phyloP scores from a whole-genome alignment of 2,797 vertebrate species.

The Chelon auratus region DNA sequence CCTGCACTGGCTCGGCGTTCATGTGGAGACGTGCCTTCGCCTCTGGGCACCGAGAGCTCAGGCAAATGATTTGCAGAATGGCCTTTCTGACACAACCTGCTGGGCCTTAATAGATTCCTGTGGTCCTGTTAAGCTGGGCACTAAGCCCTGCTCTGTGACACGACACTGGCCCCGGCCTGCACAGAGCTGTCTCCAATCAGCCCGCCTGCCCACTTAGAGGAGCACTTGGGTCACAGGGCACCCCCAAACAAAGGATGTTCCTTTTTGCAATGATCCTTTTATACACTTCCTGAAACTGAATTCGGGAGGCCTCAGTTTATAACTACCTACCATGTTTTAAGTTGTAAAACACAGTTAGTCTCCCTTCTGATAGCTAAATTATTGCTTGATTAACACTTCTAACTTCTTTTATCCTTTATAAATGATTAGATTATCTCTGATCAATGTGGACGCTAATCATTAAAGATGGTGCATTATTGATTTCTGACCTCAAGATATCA shows the following conservation, averaged over 20 bases:
- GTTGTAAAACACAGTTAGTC: slow-evolving; percentile 37
- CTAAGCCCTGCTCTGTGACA: slow-evolving; percentile 66
- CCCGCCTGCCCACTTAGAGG: slow-evolving; percentile 49
- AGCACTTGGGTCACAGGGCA: slow-evolving; percentile 49
- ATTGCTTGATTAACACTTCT: neutral
- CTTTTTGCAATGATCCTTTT: slow-evolving; percentile 34
- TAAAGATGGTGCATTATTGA: neutral
- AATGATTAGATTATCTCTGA: neutral
- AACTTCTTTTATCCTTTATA: neutral
- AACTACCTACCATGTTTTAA: slow-evolving; percentile 21
- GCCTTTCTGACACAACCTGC: slow-evolving; percentile 71
- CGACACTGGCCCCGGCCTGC: slow-evolving; percentile 55
- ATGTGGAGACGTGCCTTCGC: slow-evolving; percentile 73
- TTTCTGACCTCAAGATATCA: slow-evolving; percentile 11
- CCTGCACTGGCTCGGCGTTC: slow-evolving; percentile 67
- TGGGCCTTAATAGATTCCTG: slow-evolving; percentile 75
- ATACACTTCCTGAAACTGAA: slow-evolving; percentile 34
- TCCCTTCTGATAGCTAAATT: neutral
- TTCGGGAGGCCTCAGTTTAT: slow-evolving; percentile 15
- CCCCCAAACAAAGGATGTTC: slow-evolving; percentile 37
- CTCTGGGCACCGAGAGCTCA: slow-evolving; percentile 64
- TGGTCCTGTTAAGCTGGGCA: slow-evolving; percentile 67
- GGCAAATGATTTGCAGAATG: slow-evolving; percentile 72
- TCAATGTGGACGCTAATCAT: slow-evolving; percentile 1
- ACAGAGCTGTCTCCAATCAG: slow-evolving; percentile 43